Evolutionary conservation across 1,140 invertebrate species (phyloP), one percentile per base, ranked within the genome.

Genomic region (Andrena cerasifolii): DNA sequence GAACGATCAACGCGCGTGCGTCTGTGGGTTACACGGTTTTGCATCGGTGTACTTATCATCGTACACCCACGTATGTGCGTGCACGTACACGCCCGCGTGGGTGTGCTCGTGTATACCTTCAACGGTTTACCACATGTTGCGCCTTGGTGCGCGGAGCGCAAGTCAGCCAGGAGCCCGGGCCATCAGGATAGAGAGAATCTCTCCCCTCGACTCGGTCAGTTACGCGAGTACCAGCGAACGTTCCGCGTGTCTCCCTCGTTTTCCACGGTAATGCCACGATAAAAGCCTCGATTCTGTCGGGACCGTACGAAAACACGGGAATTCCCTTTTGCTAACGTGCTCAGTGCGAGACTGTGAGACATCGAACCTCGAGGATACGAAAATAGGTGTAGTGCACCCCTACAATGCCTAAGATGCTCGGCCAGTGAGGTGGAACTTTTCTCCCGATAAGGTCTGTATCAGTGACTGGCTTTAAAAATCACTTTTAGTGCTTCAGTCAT

Each of bases 121-220:
- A 67, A 85, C 85, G 80, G 78, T 87, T 90, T 91, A 87, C 91
- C 91, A 92, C 91, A 92, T 92, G 91, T 92, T 92, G 91, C 91
- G 90, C 90, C 79, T 89, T 80, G 88, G 86, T 82, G 86, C 87
- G 86, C 84, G 86, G 88, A 88, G 91, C 91, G 91, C 91, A 91
- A 90, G 91, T 91, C 90, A 87, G 89, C 88, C 88, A 89, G 86
- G 83, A 88, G 90, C 90, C 91, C 91, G 91, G 91, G 91, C 90
- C 88, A 91, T 87, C 87, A 89, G 88, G 87, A 90, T 82, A 87
- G 85, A 88, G 86, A 85, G 84, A 84, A 82, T 88, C 82, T 89
- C 86, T 90, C 86, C 77, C 82, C 83, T 76, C 79, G 79, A 74
- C 66, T 86, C 77, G 82, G 84, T 91, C 89, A 92, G 91, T 92